These are phyloP conservation scores for Himalopsyche kuldschensis DNA, from an alignment of 2,888 invertebrate genomes.

Conservation along the genomic window DNA sequence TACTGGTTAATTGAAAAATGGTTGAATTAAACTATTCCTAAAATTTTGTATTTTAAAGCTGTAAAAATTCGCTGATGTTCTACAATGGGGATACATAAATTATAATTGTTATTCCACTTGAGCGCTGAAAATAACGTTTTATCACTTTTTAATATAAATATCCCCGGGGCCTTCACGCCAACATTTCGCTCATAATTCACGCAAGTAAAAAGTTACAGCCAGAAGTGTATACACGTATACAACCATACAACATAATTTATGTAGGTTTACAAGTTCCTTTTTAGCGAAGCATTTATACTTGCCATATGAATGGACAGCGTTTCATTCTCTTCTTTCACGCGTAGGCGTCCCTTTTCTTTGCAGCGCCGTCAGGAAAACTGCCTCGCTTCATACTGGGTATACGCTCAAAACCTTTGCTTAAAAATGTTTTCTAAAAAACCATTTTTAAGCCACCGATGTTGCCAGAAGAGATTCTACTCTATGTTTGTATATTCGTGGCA, in stretches of 20 bases:
- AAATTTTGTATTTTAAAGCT: too few relatives aligned
- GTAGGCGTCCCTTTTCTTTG: neutral
- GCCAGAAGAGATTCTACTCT: neutral
- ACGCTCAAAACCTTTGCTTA: neutral
- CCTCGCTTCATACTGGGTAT: neutral
- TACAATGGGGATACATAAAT: too few relatives aligned
- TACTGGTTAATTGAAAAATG: too few relatives aligned
- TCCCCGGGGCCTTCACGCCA: too few relatives aligned
- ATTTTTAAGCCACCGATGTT: neutral
- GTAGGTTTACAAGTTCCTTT: neutral
- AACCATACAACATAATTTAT: neutral
- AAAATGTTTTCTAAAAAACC: neutral
- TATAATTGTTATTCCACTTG: too few relatives aligned
- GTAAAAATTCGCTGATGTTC: too few relatives aligned
- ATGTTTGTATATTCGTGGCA: too few relatives aligned
- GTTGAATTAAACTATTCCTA: too few relatives aligned
- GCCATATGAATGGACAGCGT: neutral
- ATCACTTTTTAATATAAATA: too few relatives aligned
- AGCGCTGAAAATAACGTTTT: too few relatives aligned
- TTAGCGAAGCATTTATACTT: neutral
- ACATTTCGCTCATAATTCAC: too few relatives aligned
- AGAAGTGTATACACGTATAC: neutral
- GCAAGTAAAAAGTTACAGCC: neutral
- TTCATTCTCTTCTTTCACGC: neutral
- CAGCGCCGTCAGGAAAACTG: neutral